These are phyloP conservation scores for Rotaria socialis DNA, from an alignment of 2,888 invertebrate genomes.

Conservation along the genomic window DNA sequence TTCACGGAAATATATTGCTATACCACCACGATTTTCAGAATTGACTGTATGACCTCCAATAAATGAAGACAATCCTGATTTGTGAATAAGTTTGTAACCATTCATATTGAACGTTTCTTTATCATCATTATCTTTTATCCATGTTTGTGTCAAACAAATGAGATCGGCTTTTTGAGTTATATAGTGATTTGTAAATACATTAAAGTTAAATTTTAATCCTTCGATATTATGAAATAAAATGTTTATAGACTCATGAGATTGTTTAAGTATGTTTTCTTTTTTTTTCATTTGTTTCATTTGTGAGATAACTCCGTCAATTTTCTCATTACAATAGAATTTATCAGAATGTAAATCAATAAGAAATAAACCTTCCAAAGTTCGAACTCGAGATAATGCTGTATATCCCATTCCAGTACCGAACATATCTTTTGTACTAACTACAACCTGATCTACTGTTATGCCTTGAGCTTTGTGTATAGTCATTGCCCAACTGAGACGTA, in stretches of 20 bases:
- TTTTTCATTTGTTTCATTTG: background rate
- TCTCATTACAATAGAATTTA: constrained; percentile 77
- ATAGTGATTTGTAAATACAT: background rate
- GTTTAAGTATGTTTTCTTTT: background rate
- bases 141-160: background rate
- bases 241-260: background rate
- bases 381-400: constrained; percentile 85
- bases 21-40: too few relatives aligned
- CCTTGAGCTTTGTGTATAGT: constrained; percentile 95
- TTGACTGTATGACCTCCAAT: too few relatives aligned
- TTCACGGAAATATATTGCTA: too few relatives aligned
- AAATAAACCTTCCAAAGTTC: constrained; percentile 76
- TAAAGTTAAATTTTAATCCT: background rate
- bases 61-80: background rate
- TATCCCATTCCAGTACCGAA: constrained; percentile 95
- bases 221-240: background rate
- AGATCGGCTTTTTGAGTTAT: background rate
- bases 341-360: constrained; percentile 78
- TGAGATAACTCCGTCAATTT: background rate
- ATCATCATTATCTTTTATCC: background rate
- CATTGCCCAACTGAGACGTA: constrained; percentile 94
- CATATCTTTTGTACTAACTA: constrained; percentile 82
- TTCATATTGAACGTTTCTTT: too few relatives aligned
- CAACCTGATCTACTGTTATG: constrained; percentile 85
- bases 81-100: background rate